A percentile compares a stretch with the other conserved stretches of the same genome.
phyloP scores from a whole-genome alignment of 2,797 vertebrate species.

The Scarus forsteni region DNA sequence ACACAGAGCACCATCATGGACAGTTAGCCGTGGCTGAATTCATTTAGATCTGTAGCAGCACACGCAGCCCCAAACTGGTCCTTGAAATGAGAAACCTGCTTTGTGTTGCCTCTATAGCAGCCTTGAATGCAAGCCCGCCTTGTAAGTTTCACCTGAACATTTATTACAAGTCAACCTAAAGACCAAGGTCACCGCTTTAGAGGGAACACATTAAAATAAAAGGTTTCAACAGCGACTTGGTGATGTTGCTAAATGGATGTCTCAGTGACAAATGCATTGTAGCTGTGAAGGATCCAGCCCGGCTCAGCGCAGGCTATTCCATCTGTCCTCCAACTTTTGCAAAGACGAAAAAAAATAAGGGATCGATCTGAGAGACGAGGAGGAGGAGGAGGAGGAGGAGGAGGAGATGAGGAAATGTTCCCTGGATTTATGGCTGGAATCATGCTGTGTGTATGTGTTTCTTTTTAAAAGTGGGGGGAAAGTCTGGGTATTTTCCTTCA shows the following conservation, averaged over 20 bases:
- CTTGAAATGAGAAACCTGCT: slow-evolving; percentile 18
- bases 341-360: slow-evolving; percentile 53
- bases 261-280: slow-evolving; percentile 52
- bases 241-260: slow-evolving; percentile 41
- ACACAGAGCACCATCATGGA: slow-evolving; percentile 1
- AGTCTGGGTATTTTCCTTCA: slow-evolving; percentile 39
- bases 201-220: slow-evolving; percentile 15
- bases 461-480: slow-evolving; percentile 26
- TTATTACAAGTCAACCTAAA: slow-evolving; percentile 37
- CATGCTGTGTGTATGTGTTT: background rate
- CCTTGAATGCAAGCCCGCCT: background rate
- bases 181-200: slow-evolving; percentile 50
- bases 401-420: slow-evolving; percentile 44
- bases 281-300: slow-evolving; percentile 37
- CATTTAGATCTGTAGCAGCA: slow-evolving; percentile 11
- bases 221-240: slow-evolving; percentile 29
- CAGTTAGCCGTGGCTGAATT: slow-evolving; percentile 16
- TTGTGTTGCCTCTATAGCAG: slow-evolving; percentile 29
- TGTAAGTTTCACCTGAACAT: slow-evolving; percentile 20
- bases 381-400: slow-evolving; percentile 6
- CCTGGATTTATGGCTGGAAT: slow-evolving; percentile 46
- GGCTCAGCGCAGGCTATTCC: slow-evolving; percentile 43
- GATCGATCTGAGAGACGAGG: slow-evolving; percentile 45
- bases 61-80: slow-evolving; percentile 4
- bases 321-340: slow-evolving; percentile 52